A percentile compares a stretch with the other conserved stretches of the same genome.
phyloP scores from a whole-genome alignment of 2,797 vertebrate species.

The Amblyopsis hoosieri region DNA sequence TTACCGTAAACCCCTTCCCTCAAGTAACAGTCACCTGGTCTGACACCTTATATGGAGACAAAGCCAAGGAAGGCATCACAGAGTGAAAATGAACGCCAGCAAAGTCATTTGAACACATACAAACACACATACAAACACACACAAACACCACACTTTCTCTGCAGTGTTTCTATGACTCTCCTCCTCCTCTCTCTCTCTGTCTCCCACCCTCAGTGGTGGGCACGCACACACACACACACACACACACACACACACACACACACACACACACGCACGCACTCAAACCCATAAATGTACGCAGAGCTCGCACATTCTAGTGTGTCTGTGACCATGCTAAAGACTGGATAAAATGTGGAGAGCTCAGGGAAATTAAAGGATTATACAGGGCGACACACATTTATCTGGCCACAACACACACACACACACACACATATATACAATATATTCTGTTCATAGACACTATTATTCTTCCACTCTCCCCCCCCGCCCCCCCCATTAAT shows the following conservation, averaged over 20 bases:
- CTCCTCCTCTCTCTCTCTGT: too few relatives aligned
- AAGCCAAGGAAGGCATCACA: constrained; percentile 22
- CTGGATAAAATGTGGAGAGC: constrained; percentile 36
- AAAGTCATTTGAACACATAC: constrained; percentile 1
- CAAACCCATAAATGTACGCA: background rate
- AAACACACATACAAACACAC: background rate
- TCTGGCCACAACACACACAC: constrained; percentile 13
- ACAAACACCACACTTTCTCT: too few relatives aligned
- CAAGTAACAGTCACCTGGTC: background rate
- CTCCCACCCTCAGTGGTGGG: background rate
- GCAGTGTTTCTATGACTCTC: too few relatives aligned
- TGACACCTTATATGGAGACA: background rate
- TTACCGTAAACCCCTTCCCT: constrained; percentile 6
- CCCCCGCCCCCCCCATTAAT: background rate
- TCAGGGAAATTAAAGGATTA: constrained; percentile 54
- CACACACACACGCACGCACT: constrained; percentile 9
- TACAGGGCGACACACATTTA: constrained; percentile 34
- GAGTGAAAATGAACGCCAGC: constrained; percentile 37
- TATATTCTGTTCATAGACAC: background rate
- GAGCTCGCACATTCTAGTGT: constrained; percentile 1
- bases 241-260: constrained; percentile 10
- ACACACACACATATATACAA: constrained; percentile 8
- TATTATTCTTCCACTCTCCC: background rate
- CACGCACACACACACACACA: constrained; percentile 2
- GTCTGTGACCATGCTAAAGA: constrained; percentile 34